Base-by-base conservation (phyloP, 1,140 invertebrate species). In the Druon quercuslanigerum region DNA sequence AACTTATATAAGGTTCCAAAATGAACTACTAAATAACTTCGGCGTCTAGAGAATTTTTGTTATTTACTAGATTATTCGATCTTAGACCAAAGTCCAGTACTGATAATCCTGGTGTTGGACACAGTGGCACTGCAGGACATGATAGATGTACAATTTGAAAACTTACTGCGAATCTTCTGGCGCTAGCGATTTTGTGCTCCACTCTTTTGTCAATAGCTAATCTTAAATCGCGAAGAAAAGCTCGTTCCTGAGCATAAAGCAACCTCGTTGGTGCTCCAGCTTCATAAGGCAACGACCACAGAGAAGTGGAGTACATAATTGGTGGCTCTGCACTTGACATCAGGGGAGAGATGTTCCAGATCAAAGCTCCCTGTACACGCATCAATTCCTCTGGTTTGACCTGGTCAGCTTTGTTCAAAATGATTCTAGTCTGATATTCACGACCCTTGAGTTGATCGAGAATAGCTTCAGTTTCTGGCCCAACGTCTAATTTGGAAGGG, bases 331-430 rank as follows among this genome's bases (percentile, higher is more conserved):
- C 95, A 50, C 96, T 97, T 71, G 97, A 97, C 95, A 99, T 97
- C 60, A 99, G 91, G 6, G 97, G 98, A 13, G 97, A 98, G 83
- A 99, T 97, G 88, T 98, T 98, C 98, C 98, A 99, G 85, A 99
- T 97, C 50, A 99, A 92, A 5, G 96, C 96, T 71, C 97, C 96
- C 90, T 98, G 97, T 7, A 99, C 97, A 83, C 96, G 93, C 94
- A 99, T 95, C 60, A 99, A 88, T 90, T 99, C 97, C 88, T 98
- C 97, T 0, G 97, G 96, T 86, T 96, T 96, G 20, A 99, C 96
- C 83, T 96, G 96, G 88, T 99, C 98, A 3, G 97, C 97, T 92
- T 99, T 99, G 92, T 98, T 99, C 60, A 99, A 92, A 81, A 99
- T 93, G 83, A 99, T 98, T 83, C 97, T 94, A 12, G 96, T 96